Evolutionary conservation across 2,113 vertebrate species (phyloP).

Genomic region (Zosterops japonicus): DNA sequence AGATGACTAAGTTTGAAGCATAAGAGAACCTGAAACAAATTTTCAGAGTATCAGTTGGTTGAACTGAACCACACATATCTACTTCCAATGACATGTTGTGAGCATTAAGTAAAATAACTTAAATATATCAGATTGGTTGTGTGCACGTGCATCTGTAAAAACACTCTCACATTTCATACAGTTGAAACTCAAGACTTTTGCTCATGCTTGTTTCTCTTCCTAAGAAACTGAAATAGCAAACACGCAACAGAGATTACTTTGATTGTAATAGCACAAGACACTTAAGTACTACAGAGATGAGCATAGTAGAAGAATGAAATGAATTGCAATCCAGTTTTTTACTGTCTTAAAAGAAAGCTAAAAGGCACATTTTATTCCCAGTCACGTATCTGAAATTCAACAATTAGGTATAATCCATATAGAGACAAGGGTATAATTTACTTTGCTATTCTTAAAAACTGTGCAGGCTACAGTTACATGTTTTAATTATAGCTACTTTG

Average conservation of each 20-base stretch:
- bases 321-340: background rate
- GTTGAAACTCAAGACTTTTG: slow-evolving; percentile 5
- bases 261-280: background rate
- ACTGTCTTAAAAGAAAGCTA: background rate
- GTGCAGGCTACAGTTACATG: background rate
- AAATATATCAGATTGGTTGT: background rate
- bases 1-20: slow-evolving; percentile 10
- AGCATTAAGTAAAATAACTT: slow-evolving; percentile 18
- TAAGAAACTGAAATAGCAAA: slow-evolving; percentile 2
- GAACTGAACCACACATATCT: slow-evolving; percentile 8
- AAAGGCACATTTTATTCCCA: background rate
- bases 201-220: background rate
- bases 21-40: slow-evolving; percentile 54
- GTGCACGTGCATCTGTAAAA: background rate
- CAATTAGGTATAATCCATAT: background rate
- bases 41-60: slow-evolving; percentile 34
- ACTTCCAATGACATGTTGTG: slow-evolving; percentile 7
- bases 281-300: background rate
- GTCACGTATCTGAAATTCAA: background rate
- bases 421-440: background rate
- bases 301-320: background rate
- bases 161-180: background rate
- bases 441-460: background rate
- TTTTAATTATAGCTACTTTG: slow-evolving; percentile 30
- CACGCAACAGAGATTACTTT: background rate